A percentile compares a stretch with the other conserved stretches of the same genome.
These are phyloP conservation scores for Eupsittula cactorum DNA, from an alignment of 2,113 vertebrate genomes.

Conservation along the genomic window DNA sequence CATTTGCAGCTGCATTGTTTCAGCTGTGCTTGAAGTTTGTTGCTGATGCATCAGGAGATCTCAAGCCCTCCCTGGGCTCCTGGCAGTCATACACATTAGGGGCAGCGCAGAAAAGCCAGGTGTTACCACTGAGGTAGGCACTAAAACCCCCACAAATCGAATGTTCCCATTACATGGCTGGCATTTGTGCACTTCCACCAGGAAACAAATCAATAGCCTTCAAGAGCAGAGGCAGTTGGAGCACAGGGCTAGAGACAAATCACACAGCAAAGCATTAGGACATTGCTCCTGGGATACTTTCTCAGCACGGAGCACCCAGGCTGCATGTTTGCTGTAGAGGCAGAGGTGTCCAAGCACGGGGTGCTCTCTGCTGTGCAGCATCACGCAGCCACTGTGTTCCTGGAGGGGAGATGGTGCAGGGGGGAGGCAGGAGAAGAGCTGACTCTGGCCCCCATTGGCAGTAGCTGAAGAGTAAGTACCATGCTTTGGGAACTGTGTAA, in stretches of 20 bases:
- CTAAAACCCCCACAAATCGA: not conserved
- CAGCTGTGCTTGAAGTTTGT: not conserved
- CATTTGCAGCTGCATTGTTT: not conserved
- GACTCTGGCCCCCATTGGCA: not conserved
- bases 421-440: not conserved
- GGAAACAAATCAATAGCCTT: not conserved
- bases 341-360: not conserved
- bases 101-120: not conserved
- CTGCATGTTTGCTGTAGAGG: accelerated
- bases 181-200: not conserved
- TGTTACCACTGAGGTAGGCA: not conserved
- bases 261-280: not conserved
- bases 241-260: not conserved
- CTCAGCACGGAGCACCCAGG: not conserved
- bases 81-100: not conserved
- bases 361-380: not conserved
- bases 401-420: not conserved
- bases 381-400: not conserved
- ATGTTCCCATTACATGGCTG: not conserved
- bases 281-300: not conserved
- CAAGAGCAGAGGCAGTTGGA: not conserved
- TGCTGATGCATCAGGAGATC: accelerated
- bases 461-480: not conserved
- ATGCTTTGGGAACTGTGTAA: not conserved
- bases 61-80: not conserved